These are phyloP conservation scores for Heliconius melpomene DNA, from an alignment of 1,140 invertebrate genomes.

Conservation along the genomic window DNA sequence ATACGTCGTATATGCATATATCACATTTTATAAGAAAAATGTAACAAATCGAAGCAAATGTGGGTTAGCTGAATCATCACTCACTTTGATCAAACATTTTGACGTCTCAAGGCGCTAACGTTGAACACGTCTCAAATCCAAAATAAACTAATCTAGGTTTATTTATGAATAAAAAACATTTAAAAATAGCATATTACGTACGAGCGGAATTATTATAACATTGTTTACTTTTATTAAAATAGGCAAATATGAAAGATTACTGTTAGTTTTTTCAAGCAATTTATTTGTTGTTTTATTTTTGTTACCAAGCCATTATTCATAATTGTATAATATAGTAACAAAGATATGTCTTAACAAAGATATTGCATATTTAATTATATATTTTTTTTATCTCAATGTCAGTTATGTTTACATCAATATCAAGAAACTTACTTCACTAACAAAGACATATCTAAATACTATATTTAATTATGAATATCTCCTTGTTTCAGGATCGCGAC, in stretches of 20 bases:
- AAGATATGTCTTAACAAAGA: too few relatives aligned
- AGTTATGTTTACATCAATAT: neutral
- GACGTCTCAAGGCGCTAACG: slow-evolving; percentile 46
- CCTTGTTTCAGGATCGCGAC: slow-evolving; percentile 81
- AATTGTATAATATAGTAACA: too few relatives aligned
- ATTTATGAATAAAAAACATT: slow-evolving; percentile 10
- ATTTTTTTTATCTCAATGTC: too few relatives aligned
- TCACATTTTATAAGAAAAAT: neutral
- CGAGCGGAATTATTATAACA: neutral
- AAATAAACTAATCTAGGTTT: slow-evolving; percentile 23
- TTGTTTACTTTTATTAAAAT: slow-evolving; percentile 2
- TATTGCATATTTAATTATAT: too few relatives aligned
- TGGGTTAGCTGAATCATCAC: slow-evolving; percentile 39
- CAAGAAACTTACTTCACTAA: neutral
- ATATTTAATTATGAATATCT: neutral
- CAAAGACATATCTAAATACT: neutral
- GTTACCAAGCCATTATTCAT: too few relatives aligned
- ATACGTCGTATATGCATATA: neutral
- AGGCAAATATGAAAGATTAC: neutral
- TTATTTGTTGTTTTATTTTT: neutral
- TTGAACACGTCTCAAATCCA: neutral
- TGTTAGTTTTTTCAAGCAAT: neutral
- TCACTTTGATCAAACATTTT: slow-evolving; percentile 50
- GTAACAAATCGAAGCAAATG: neutral
- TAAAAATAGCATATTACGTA: neutral